phyloP scores from a whole-genome alignment of 2,113 vertebrate genomes.

The Panthera leo region DNA sequence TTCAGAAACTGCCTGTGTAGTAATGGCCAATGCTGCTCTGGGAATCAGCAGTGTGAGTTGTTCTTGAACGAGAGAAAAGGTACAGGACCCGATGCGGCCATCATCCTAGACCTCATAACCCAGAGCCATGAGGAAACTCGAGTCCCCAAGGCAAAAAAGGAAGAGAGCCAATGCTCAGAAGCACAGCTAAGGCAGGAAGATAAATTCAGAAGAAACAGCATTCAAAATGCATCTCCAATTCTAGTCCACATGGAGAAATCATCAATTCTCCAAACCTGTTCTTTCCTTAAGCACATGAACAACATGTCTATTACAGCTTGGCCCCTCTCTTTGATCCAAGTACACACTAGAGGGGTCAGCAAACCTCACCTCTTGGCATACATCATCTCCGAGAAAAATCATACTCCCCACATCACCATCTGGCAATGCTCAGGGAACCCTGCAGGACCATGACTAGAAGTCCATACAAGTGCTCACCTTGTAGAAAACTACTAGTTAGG shows the following conservation, averaged over 20 bases:
- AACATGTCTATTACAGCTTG: not conserved
- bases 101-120: not conserved
- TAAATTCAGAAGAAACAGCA: not conserved
- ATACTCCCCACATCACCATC: not conserved
- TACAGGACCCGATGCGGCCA: not conserved
- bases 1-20: not conserved
- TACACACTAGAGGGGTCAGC: not conserved
- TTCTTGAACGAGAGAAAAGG: not conserved
- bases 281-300: not conserved
- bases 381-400: not conserved
- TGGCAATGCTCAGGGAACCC: not conserved
- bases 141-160: not conserved
- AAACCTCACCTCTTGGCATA: not conserved
- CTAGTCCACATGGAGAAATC: not conserved
- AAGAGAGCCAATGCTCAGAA: not conserved
- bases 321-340: not conserved
- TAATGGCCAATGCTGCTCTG: not conserved
- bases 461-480: not conserved
- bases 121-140: not conserved
- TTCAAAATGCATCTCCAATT: not conserved
- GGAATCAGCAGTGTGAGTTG: not conserved
- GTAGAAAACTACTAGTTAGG: not conserved
- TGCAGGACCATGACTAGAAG: not conserved
- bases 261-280: not conserved
- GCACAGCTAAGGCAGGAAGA: not conserved